phyloP scores from a whole-genome alignment of 2,797 vertebrate genomes.

The Sebastiscus albofasciatus region DNA sequence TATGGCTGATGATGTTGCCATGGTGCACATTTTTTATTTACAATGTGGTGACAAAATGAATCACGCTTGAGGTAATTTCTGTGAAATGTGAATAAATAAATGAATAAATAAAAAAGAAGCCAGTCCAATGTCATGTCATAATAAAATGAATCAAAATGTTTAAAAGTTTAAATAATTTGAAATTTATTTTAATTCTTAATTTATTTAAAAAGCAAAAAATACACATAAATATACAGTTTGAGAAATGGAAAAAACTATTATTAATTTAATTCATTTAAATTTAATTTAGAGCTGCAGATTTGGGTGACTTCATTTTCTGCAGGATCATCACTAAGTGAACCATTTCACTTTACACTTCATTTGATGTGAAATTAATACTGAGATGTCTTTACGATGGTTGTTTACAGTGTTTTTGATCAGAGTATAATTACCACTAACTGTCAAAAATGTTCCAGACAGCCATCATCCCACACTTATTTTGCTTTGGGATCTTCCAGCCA shows the following conservation, averaged over 20 bases:
- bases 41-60: not conserved
- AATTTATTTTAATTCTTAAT: not conserved
- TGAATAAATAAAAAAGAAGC: not conserved
- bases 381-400: not conserved
- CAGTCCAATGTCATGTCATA: not conserved
- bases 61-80: not conserved
- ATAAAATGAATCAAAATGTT: not conserved
- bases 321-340: not conserved
- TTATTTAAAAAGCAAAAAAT: not conserved
- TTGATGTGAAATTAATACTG: not conserved
- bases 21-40: not conserved
- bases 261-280: not conserved
- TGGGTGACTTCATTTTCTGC: not conserved
- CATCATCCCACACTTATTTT: not conserved
- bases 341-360: not conserved
- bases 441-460: not conserved
- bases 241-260: not conserved
- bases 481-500: not conserved
- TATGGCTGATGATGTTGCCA: not conserved
- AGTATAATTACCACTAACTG: not conserved
- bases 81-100: not conserved
- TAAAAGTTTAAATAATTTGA: not conserved
- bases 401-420: not conserved
- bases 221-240: not conserved
- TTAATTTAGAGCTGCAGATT: not conserved